Evolutionary conservation across 2,888 invertebrate species (phyloP).

Genomic region (Sclerodermus sp.): DNA sequence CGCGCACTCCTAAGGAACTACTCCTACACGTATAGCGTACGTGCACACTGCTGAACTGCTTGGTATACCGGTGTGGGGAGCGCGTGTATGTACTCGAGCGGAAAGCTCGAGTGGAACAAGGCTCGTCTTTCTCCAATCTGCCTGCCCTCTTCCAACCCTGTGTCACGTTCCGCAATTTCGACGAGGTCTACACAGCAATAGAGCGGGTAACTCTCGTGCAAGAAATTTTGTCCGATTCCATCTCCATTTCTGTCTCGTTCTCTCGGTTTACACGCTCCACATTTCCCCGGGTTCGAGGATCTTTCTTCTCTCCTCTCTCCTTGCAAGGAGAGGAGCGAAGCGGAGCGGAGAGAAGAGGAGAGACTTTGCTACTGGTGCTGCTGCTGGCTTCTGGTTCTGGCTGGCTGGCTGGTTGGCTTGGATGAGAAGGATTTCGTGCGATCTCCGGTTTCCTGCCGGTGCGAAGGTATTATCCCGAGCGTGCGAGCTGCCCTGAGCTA

Average conservation of each 20-base stretch:
- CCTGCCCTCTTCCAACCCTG: conserved; percentile 11
- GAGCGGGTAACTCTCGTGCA: conserved; percentile 4
- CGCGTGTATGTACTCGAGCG: neutral
- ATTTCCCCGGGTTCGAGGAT: conserved; percentile 14
- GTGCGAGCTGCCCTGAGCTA: no score
- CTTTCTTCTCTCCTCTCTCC: no score
- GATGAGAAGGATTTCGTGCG: no score
- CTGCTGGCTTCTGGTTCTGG: no score
- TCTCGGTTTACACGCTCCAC: conserved; percentile 15
- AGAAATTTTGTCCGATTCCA: conserved; percentile 13
- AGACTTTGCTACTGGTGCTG: no score
- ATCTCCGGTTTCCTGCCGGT: no score
- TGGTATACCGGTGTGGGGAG: neutral
- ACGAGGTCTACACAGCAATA: conserved; percentile 8
- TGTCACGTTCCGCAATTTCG: conserved; percentile 18
- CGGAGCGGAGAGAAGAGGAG: no score
- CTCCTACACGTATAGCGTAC: neutral
- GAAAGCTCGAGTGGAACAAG: neutral
- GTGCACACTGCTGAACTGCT: neutral
- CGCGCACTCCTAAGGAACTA: no score
- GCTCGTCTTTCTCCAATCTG: conserved; percentile 16
- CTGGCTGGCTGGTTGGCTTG: no score
- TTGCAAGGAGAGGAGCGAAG: no score
- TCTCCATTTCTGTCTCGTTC: conserved; percentile 23
- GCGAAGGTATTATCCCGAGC: no score